These are phyloP conservation scores for Elanus axillaris DNA, from an alignment of 2,113 vertebrate species.

Conservation along the genomic window DNA sequence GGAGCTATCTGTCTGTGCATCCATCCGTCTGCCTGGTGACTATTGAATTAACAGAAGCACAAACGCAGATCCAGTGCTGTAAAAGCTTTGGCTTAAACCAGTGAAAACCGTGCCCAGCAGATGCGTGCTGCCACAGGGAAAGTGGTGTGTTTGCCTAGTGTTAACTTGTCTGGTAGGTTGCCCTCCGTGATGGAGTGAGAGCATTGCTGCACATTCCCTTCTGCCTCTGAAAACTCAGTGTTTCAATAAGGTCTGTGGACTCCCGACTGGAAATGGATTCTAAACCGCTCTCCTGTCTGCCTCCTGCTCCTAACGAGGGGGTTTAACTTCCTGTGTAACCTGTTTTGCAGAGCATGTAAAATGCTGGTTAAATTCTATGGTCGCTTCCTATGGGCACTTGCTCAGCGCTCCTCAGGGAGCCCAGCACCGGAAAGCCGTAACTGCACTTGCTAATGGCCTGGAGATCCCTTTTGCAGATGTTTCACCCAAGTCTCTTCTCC, in stretches of 20 bases:
- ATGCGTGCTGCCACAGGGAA: neutral
- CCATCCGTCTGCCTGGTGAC: neutral
- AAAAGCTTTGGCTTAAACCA: slow-evolving; percentile 51
- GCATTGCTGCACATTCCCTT: neutral
- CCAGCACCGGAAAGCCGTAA: neutral
- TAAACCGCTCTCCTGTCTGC: neutral
- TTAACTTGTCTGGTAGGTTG: neutral
- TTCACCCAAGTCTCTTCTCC: neutral
- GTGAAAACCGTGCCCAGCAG: neutral
- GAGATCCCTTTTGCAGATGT: slow-evolving; percentile 61
- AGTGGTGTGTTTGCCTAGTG: rapidly evolving
- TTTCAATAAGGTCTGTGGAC: neutral
- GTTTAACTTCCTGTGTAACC: neutral
- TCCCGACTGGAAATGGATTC: neutral
- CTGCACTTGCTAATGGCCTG: neutral
- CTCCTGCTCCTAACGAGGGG: neutral
- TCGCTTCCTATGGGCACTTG: neutral
- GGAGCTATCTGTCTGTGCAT: slow-evolving; percentile 16
- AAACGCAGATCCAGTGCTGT: neutral
- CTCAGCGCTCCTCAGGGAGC: neutral
- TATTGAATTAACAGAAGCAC: neutral
- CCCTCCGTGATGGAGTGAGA: neutral
- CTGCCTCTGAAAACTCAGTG: neutral
- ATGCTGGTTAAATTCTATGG: neutral
- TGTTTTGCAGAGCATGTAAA: slow-evolving; percentile 22